Evolutionary conservation across 2,888 invertebrate species (phyloP).

Genomic region (Rhaphigaster nebulosa): DNA sequence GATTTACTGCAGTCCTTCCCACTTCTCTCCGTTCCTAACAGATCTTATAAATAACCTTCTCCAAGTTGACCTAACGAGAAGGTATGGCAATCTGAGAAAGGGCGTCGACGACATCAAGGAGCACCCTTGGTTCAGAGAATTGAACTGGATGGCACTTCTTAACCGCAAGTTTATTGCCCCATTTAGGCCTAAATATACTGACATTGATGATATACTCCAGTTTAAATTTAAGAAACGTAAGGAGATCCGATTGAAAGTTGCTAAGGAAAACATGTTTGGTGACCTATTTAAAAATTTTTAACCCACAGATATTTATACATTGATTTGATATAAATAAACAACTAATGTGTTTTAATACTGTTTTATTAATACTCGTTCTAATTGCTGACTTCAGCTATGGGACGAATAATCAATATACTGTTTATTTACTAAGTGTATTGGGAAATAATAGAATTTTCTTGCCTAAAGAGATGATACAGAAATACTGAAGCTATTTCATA

Average conservation of each 20-base stretch:
- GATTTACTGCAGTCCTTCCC: slow-evolving; percentile 86
- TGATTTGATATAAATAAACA: not conserved
- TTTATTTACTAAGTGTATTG: no score
- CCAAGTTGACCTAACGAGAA: slow-evolving; percentile 83
- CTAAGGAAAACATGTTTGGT: not conserved
- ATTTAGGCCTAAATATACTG: slow-evolving; percentile 71
- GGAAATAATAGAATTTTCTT: no score
- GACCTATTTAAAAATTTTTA: not conserved
- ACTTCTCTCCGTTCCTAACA: slow-evolving; percentile 85
- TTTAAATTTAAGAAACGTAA: not conserved
- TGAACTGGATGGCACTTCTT: slow-evolving; percentile 85
- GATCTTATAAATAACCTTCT: slow-evolving; percentile 87
- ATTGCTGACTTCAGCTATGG: not conserved
- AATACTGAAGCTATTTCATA: no score
- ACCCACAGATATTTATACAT: not conserved
- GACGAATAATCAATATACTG: not conserved
- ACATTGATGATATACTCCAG: not conserved
- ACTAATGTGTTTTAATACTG: not conserved
- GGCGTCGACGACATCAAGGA: slow-evolving; percentile 89
- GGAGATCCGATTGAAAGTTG: not conserved
- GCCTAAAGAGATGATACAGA: no score
- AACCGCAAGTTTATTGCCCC: slow-evolving; percentile 78
- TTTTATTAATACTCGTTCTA: not conserved
- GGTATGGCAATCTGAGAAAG: slow-evolving; percentile 87
- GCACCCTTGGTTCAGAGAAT: slow-evolving; percentile 87